phyloP scores from a whole-genome alignment of 2,113 vertebrate species.

The Pheucticus melanocephalus region DNA sequence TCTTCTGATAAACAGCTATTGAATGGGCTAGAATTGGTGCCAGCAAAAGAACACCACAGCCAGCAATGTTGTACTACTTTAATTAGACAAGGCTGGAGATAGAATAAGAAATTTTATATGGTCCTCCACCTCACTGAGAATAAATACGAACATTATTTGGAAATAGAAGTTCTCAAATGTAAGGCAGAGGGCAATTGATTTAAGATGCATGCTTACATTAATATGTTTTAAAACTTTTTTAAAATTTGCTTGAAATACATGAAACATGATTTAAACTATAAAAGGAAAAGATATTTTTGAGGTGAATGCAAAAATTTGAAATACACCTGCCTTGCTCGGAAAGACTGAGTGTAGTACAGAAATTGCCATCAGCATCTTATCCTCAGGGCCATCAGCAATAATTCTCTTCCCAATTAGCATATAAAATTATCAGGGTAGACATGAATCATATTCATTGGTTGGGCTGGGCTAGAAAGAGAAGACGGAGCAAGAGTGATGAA shows the following conservation, averaged over 20 bases:
- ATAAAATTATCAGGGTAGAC: neutral
- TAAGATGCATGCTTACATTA: neutral
- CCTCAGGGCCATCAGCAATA: neutral
- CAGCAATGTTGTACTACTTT: neutral
- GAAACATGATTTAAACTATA: neutral
- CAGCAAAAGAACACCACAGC: neutral
- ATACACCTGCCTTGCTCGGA: accelerated
- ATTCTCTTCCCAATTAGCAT: neutral
- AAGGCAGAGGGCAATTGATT: neutral
- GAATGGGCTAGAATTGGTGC: neutral
- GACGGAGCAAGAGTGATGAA: neutral
- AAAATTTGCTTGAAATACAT: neutral
- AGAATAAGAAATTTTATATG: neutral
- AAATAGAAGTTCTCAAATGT: neutral
- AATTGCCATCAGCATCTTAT: neutral
- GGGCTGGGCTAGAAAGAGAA: neutral
- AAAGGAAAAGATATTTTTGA: neutral
- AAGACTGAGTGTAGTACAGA: neutral
- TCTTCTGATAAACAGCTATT: neutral
- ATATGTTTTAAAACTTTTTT: neutral
- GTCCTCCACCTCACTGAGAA: neutral
- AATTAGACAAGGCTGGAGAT: neutral
- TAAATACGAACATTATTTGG: neutral
- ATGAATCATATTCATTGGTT: neutral
- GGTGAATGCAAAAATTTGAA: neutral